phyloP scores from a whole-genome alignment of 2,113 vertebrate genomes.

The Tautogolabrus adspersus region DNA sequence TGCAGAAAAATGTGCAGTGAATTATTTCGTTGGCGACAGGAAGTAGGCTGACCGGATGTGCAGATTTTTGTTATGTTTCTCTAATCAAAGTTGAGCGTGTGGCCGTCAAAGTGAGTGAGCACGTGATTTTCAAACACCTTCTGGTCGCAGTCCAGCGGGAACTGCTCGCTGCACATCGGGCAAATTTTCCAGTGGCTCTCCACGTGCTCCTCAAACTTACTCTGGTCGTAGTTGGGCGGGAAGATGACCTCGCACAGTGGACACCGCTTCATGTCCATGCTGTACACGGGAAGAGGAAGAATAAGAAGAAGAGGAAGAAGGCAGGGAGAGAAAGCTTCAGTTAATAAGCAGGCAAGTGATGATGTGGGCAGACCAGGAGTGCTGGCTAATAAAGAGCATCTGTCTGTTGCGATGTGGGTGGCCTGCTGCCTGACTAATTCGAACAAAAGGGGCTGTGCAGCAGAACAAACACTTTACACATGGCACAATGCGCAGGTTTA shows the following conservation, averaged over 20 bases:
- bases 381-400: constrained; percentile 73
- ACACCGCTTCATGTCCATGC: constrained; percentile 94
- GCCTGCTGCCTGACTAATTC: constrained; percentile 53
- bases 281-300: constrained; percentile 54
- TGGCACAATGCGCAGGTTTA: constrained; percentile 54
- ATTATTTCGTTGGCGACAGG: constrained; percentile 59
- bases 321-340: constrained; percentile 15
- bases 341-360: constrained; percentile 57
- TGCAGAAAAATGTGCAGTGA: constrained; percentile 72
- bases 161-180: constrained; percentile 98
- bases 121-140: constrained; percentile 95
- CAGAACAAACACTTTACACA: constrained; percentile 68
- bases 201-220: constrained; percentile 96
- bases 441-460: constrained; percentile 45
- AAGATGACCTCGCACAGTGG: constrained; percentile 97
- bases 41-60: constrained; percentile 49
- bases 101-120: constrained; percentile 95
- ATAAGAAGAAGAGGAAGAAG: not conserved
- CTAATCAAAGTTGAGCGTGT: constrained; percentile 90
- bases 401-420: constrained; percentile 78
- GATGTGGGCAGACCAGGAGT: constrained; percentile 64
- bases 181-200: constrained; percentile 99
- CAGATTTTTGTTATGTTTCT: constrained; percentile 16
- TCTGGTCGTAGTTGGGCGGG: constrained; percentile 97
- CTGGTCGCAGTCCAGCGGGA: constrained; percentile 96